Evolutionary conservation across 2,888 invertebrate genomes (phyloP), one percentile per base, ranked within the genome.

Genomic region (Odontomyia ornata): DNA sequence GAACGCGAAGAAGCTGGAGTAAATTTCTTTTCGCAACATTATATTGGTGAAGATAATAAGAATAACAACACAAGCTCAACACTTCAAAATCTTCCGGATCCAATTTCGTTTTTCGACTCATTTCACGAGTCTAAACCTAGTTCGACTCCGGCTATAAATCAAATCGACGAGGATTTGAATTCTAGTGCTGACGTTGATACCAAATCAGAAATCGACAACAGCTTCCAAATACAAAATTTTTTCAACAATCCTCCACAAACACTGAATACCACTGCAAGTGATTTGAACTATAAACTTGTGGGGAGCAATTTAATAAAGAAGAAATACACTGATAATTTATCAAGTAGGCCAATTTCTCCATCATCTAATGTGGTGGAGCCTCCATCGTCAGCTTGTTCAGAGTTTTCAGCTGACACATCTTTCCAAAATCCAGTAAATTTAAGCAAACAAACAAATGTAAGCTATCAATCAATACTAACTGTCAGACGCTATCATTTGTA

Each of bases 171-270:
- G 28, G 78, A 73, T 77, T 75, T 67, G 80, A 79, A 43, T 23
- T 52, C 57, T 13, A 65, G 2, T 73, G 78, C 23, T 71, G 76
- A 67, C 56, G 65, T 5, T 56, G 76, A 36, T 77, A 76, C 30
- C 77, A 79, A 60, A 76, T 36, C 79, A 13, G 81, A 81, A 75
- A 77, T 79, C 0, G 80, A 80, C 56, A 81, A 47, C 25, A 76
- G 85, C 80, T 85, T 85, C 62, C 83, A 83, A 23, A 85, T 86
- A 67, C 86, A 86, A 77, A 85, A 85, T 81, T 86, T 86, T 79
- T 86, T 86, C 78, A 86, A 86, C 76, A 86, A 86, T 83, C 86
- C 86, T 21, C 86, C 86, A 65, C 85, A 85, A 77, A 84, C 84
- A 76, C 82, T 82, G 15, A 76, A 67, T 64, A 73, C 75, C 1